These are phyloP conservation scores for Lota lota DNA, from an alignment of 2,113 vertebrate species.

Conservation along the genomic window DNA sequence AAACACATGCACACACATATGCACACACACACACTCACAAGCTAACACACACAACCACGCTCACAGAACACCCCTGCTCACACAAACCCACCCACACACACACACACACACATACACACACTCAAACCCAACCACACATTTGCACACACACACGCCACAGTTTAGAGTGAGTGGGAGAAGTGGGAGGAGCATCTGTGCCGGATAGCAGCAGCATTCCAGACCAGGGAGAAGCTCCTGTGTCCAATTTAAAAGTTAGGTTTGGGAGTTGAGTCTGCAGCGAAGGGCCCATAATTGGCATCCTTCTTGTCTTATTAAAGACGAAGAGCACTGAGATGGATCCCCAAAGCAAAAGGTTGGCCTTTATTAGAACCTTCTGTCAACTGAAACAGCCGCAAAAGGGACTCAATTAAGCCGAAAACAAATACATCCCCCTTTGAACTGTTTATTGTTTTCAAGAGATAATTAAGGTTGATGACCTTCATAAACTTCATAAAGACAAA, in stretches of 20 bases:
- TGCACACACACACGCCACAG: too few relatives aligned
- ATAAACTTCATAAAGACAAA: too few relatives aligned
- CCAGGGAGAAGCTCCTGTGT: slow-evolving; percentile 59
- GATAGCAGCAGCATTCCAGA: slow-evolving; percentile 40
- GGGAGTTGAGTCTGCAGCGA: slow-evolving; percentile 66
- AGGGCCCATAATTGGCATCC: slow-evolving; percentile 74
- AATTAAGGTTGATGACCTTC: slow-evolving; percentile 35
- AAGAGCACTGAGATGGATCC: slow-evolving; percentile 55
- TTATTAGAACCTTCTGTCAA: slow-evolving; percentile 58
- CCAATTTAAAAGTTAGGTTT: slow-evolving; percentile 69
- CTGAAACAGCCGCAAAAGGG: slow-evolving; percentile 35
- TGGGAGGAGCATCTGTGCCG: slow-evolving; percentile 3
- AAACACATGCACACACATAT: too few relatives aligned
- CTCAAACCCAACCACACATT: too few relatives aligned
- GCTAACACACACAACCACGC: too few relatives aligned
- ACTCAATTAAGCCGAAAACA: neutral
- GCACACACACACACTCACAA: too few relatives aligned
- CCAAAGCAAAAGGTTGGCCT: slow-evolving; percentile 39
- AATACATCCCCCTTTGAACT: neutral
- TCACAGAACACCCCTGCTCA: too few relatives aligned
- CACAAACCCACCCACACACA: too few relatives aligned
- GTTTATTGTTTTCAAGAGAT: slow-evolving; percentile 23
- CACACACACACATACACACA: too few relatives aligned
- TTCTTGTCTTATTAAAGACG: slow-evolving; percentile 75
- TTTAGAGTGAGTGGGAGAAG: neutral